Evolutionary conservation across 2,888 invertebrate species (phyloP), one percentile per base, ranked within the genome.

Genomic region (Drosophila fulvimacula): DNA sequence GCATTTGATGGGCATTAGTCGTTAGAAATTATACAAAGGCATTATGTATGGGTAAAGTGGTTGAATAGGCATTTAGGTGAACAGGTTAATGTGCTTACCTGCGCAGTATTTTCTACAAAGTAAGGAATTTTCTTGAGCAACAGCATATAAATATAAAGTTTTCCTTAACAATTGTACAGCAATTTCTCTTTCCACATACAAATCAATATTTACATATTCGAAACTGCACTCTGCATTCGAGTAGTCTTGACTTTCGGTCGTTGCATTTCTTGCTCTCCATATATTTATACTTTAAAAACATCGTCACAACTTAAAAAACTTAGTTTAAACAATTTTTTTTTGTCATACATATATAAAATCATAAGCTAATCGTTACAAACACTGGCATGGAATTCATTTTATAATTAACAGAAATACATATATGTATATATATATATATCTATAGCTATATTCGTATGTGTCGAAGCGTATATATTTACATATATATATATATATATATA

Each of bases 311-410:
- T 73, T 66, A 60, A 48, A 57, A 64, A 68, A 57, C 59, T 41
- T 60, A 72, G 60, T 17, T 66, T 63, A 76, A 42, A 68, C 15
- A 46, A 19, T 56, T 39, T 49, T 34, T 53, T 17, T 27, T 49
- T 15, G 27, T n/a, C 27, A 6, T 30, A 9, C n/a, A n/a, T 24
- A 10, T 17, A n/a, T 34, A 36, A 64, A 52, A 52, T 49, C 17
- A 51, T 76, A 73, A 58, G 66, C 67, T 81, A 71, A 49, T 52
- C 49, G 36, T 67, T 76, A 76, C 30, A 70, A 74, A 82, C 61
- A 76, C 70, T 83, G 83, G 86, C 83, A 82, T 86, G 58, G 81
- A 81, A 79, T 77, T 81, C 75, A 49, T 69, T 77, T 74, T 65
- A 76, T 13, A 41, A 39, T 42, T 57, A 55, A 65, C 56, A 42